Evolutionary conservation across 2,797 vertebrate genomes (phyloP).

Genomic region (Glossophaga mutica): DNA sequence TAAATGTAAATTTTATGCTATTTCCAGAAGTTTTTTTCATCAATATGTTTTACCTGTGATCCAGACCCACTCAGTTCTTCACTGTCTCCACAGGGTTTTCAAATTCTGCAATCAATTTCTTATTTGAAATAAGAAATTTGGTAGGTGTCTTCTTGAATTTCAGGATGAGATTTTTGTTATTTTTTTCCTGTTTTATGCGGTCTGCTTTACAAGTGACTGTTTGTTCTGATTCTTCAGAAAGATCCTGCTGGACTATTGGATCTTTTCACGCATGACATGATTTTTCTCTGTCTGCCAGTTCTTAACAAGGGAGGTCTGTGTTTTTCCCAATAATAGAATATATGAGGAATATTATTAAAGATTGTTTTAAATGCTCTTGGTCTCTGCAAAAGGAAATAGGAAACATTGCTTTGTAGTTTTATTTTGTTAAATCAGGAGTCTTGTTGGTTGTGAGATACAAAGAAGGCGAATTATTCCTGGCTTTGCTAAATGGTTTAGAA

Average conservation of each 20-base stretch:
- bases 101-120: background rate
- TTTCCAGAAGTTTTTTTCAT: slow-evolving; percentile 20
- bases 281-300: background rate
- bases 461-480: background rate
- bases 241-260: background rate
- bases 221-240: slow-evolving; percentile 25
- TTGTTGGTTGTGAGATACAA: background rate
- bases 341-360: background rate
- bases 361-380: slow-evolving; percentile 8
- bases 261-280: background rate
- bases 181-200: background rate
- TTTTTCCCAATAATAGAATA: background rate
- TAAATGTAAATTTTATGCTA: background rate
- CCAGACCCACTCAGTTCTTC: background rate
- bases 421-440: background rate
- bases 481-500: background rate
- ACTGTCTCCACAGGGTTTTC: background rate
- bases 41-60: background rate
- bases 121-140: slow-evolving; percentile 26
- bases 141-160: background rate
- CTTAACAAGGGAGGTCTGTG: background rate
- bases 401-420: background rate
- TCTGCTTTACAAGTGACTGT: background rate
- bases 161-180: background rate
- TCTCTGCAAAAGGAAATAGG: background rate